Conservation (phyloP, 1,140 invertebrate genomes). For the Papilio dardanus region DNA sequence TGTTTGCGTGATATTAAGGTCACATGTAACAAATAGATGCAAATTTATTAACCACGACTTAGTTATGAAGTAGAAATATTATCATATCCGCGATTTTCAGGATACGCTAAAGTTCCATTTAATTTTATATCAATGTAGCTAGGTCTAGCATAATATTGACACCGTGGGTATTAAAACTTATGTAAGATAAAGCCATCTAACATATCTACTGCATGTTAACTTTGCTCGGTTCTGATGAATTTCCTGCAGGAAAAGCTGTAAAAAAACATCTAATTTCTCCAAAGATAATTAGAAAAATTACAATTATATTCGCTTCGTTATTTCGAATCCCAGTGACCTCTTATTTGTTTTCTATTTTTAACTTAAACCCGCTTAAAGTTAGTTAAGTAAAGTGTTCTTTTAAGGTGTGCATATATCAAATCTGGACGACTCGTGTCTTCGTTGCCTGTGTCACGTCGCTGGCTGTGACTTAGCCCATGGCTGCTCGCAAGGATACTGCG, state of each 20-base stretch:
- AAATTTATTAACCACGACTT: not conserved
- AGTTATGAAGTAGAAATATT: not conserved
- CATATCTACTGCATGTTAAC: no score
- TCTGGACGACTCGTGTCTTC: conserved; percentile 80
- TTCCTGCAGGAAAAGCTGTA: no score
- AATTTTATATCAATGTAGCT: not conserved
- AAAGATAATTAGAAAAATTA: no score
- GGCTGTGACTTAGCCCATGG: conserved; percentile 82
- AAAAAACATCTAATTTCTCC: no score
- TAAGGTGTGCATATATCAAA: conserved; percentile 68
- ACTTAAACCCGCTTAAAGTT: no score
- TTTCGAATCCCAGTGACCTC: no score
- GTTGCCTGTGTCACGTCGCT: conserved; percentile 84
- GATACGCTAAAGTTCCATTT: not conserved
- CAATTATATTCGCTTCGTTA: no score
- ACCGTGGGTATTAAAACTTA: no score
- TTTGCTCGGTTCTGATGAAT: no score
- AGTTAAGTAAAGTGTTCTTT: conserved; percentile 40
- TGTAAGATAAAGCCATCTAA: no score
- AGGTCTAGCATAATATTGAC: no score
- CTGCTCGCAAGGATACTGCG: conserved; percentile 83
- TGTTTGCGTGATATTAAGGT: conserved; percentile 17
- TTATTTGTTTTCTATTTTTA: no score
- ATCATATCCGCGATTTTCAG: not conserved
- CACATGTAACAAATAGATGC: not conserved